Evolutionary conservation across 2,888 invertebrate genomes (phyloP), one percentile per base, ranked within the genome.

Genomic region (Lissonota sp.): DNA sequence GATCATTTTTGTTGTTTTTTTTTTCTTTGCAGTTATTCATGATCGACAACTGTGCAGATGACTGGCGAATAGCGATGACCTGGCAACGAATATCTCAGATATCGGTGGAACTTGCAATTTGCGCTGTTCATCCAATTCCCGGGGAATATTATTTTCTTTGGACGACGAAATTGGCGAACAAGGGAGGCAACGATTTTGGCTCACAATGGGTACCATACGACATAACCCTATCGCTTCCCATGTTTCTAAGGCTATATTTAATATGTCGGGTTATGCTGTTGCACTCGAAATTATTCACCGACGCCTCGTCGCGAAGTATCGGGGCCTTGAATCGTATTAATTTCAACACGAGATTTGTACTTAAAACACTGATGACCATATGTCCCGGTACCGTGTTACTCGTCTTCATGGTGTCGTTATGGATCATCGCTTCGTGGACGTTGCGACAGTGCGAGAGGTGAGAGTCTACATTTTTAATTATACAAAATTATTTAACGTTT

Each of bases 1-100:
- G 26, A 26, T 26, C 26, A 26, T 26, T 26, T 26, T n/a, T n/a
- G n/a, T n/a, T n/a, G n/a, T n/a, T n/a, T 26, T 26, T 26, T 26
- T 26, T 3, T 26, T 2, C 3, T 26, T 26, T 44, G 62, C 58
- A 99, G 99, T 96, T 99, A 94, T 99, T 99, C 95, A 99, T 99
- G 97, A 99, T 99, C 94, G 99, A 99, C 95, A 99, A 99, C 95
- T 99, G 99, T 94, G 99, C 99, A 86, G 99, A 99, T 93, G 99
- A 99, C 94, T 99, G 99, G 99, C 95, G 99, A 92, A 99, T 99
- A 94, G 99, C 99, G 90, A 98, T 99, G 97, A 99, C 99, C 88
- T 98, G 98, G 97, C 98, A 99, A 93, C 95, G 99, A 93, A 97
- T 99, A 93, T 95, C 96, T 90, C 98, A 98, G 94, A 98, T 99